phyloP scores from a whole-genome alignment of 2,888 invertebrate species.

The Chymomyza procnemis region DNA sequence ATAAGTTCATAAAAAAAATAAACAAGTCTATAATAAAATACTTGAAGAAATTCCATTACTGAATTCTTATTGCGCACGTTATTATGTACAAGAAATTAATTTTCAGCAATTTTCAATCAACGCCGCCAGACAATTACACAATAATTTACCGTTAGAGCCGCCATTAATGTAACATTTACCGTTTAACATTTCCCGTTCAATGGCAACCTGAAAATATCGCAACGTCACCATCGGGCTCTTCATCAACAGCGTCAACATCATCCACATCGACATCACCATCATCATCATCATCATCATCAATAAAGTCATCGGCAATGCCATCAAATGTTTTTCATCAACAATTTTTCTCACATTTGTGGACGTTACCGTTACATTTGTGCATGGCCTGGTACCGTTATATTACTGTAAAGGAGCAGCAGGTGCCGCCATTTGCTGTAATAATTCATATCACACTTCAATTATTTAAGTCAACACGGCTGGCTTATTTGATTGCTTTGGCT shows the following conservation, averaged over 20 bases:
- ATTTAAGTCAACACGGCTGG: conserved; percentile 43
- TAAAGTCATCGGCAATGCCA: neutral
- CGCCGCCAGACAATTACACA: conserved; percentile 5
- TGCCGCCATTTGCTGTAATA: conserved; percentile 25
- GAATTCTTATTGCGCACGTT: neutral
- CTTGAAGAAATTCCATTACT: neutral
- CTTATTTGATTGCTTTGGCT: conserved; percentile 30
- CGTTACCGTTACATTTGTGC: neutral
- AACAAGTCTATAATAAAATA: neutral
- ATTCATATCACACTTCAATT: conserved; percentile 54
- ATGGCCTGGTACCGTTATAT: neutral
- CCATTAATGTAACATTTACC: neutral
- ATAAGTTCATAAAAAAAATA: neutral
- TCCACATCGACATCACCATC: too few species aligned
- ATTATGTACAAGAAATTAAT: conserved; percentile 28
- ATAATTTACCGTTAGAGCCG: neutral
- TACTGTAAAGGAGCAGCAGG: neutral
- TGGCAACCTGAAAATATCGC: neutral
- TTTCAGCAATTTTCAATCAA: conserved; percentile 41
- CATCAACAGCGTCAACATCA: neutral
- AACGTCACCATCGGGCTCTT: too few species aligned
- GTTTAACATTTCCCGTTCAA: neutral
- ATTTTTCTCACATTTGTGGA: neutral
- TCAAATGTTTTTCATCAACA: neutral
- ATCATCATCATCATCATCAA: neutral